Evolutionary conservation across 2,797 vertebrate species (phyloP).

Genomic region (Potorous gilbertii): DNA sequence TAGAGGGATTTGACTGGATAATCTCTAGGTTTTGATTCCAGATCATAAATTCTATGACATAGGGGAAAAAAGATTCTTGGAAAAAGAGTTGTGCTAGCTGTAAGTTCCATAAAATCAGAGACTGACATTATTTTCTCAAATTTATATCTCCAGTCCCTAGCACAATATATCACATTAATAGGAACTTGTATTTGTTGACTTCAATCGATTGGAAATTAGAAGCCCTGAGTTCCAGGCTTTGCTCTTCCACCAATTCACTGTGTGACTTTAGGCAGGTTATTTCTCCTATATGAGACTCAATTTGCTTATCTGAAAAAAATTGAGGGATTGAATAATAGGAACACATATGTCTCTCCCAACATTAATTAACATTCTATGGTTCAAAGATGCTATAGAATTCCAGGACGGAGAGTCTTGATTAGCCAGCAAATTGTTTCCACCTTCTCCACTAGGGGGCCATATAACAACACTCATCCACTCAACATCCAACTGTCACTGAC

Average conservation of each 20-base stretch:
- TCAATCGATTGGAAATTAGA: not conserved
- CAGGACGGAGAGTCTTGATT: not conserved
- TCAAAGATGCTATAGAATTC: not conserved
- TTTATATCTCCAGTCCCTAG: not conserved
- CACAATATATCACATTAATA: not conserved
- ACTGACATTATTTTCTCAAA: not conserved
- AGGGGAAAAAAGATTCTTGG: not conserved
- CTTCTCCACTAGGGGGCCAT: slow-evolving; percentile 77
- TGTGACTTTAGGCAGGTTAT: not conserved
- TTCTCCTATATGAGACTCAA: no score
- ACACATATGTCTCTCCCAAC: not conserved
- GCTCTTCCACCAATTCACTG: not conserved
- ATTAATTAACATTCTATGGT: not conserved
- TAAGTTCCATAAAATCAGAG: not conserved
- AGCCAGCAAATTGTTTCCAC: slow-evolving; percentile 30
- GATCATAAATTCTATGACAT: not conserved
- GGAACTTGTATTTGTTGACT: not conserved
- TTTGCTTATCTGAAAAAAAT: not conserved
- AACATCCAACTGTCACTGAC: slow-evolving; percentile 71
- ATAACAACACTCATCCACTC: slow-evolving; percentile 51
- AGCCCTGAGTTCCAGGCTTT: not conserved
- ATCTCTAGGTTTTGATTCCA: not conserved
- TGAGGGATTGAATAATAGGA: not conserved
- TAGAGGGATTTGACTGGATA: not conserved
- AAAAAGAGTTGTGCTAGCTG: not conserved